Evolutionary conservation across 2,797 vertebrate species (phyloP).

Genomic region (Myotis pilosus): DNA sequence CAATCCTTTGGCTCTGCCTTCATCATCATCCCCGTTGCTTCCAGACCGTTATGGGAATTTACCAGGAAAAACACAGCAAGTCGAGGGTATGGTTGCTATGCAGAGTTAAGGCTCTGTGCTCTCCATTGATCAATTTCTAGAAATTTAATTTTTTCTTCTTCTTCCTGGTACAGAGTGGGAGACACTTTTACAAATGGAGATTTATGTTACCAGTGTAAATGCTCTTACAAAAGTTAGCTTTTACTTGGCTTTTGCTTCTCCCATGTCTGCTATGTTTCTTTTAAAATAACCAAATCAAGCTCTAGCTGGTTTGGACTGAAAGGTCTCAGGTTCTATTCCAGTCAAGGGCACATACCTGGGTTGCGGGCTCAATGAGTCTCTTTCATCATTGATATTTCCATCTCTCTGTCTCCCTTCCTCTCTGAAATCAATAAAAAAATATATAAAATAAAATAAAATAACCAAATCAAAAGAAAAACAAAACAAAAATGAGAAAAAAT

Average conservation of each 20-base stretch:
- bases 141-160: background rate
- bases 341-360: no score
- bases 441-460: background rate
- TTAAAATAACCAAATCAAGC: background rate
- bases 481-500: background rate
- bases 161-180: background rate
- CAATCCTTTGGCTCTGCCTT: background rate
- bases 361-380: no score
- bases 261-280: background rate
- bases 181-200: background rate
- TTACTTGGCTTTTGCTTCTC: background rate
- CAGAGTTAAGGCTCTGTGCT: background rate
- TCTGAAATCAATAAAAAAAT: no score
- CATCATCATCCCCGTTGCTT: background rate
- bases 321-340: rapidly evolving
- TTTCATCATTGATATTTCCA: no score
- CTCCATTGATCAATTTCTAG: background rate
- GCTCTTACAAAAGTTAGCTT: background rate
- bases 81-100: background rate
- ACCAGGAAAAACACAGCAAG: background rate
- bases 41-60: background rate
- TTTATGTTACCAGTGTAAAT: background rate
- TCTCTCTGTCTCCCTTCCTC: no score
- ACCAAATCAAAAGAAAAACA: background rate
- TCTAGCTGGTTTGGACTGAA: no score